Base-by-base conservation (phyloP, 2,797 vertebrate species). In the Meda fulgida region DNA sequence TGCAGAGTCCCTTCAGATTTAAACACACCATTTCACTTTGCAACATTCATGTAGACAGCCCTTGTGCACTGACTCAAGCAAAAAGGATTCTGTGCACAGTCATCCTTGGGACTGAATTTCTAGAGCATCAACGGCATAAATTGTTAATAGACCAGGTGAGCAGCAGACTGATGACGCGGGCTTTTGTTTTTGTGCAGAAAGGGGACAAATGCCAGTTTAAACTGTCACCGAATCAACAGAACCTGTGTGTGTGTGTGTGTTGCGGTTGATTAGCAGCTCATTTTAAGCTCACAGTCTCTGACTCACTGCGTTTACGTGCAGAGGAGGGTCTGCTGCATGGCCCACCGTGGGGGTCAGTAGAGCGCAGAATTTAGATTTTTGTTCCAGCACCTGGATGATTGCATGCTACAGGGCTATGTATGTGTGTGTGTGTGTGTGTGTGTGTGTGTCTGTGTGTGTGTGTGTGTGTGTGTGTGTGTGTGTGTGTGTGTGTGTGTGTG, bases 311-410 rank as follows among this genome's bases (percentile, higher is more conserved):
- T 77, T 40, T 66, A 48, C n/a, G 36, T 51, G 67, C 18, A 26
- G 76, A 67, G 26, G 46, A 58, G 23, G 69, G 70, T 66, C 36
- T 69, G 73, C 38, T 73, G 78, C 13, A 18, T 43, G 19, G 73
- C 43, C 71, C 48, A 58, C 70, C 3, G 4, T 51, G 38, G 80
- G 75, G 65, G 38, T 63, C 21, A 40, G 70, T 83, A 83, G 63
- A 76, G 29, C 0, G 11, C 69, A 65, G 51, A 36, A 76, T 60
- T 63, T 79, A 53, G 55, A 73, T 67, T 77, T 72, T 66, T 63
- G 69, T 69, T 70, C 69, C 36, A 78, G 43, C 85, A 88, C 87
- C 69, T 86, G 87, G 67, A 75, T 83, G 79, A 72, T 66, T 88
- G 70, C 78, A 86, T 84, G 73, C 21, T 72, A 51, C 53, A 78